phyloP scores from a whole-genome alignment of 2,888 invertebrate genomes.

The Cordylochernes scorpioides region DNA sequence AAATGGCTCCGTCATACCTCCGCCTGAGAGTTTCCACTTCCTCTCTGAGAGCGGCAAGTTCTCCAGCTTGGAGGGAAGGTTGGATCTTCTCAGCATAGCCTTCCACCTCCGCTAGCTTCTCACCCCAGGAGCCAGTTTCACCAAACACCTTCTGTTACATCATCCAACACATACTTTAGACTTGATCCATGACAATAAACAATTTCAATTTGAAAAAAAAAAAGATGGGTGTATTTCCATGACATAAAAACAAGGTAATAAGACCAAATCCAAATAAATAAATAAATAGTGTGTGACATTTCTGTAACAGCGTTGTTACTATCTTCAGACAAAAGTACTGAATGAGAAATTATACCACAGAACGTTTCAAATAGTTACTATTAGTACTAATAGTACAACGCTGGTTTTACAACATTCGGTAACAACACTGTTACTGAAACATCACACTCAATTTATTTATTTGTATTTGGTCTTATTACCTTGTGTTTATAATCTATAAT shows the following conservation, averaged over 20 bases:
- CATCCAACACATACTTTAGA: background rate
- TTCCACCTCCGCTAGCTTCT: slow-evolving; percentile 19
- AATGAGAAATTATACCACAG: no score
- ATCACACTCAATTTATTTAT: no score
- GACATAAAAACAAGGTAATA: background rate
- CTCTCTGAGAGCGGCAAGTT: slow-evolving; percentile 14
- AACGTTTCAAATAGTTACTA: no score
- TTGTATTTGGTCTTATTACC: no score
- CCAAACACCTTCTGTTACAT: slow-evolving; percentile 19
- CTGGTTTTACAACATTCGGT: no score
- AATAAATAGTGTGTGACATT: no score
- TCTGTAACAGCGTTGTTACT: no score
- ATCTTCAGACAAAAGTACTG: no score
- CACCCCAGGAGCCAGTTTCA: slow-evolving; percentile 19
- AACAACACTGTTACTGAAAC: no score
- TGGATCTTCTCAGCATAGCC: slow-evolving; percentile 20
- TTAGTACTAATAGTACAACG: no score
- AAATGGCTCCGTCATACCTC: no score
- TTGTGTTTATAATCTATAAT: no score
- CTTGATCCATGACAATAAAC: background rate
- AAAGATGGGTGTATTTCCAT: background rate
- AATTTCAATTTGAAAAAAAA: slow-evolving; percentile 1
- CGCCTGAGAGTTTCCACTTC: slow-evolving; percentile 33
- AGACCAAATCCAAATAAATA: slow-evolving; percentile 4
- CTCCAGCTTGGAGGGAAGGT: slow-evolving; percentile 53